Evolutionary conservation across 2,797 vertebrate species (phyloP).

Genomic region (Trichosurus vulpecula): DNA sequence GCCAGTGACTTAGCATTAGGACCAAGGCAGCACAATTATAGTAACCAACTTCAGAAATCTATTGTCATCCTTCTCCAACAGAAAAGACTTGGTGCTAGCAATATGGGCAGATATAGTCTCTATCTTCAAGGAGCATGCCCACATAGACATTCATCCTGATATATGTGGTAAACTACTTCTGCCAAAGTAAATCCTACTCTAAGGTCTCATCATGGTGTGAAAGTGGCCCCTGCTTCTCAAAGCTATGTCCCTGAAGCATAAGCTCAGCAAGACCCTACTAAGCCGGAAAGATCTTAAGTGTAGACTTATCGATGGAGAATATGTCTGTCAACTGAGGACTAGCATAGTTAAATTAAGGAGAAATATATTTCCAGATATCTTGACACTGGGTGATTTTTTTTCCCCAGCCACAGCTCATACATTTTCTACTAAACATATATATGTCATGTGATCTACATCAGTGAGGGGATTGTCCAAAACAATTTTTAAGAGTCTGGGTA

Average conservation of each 20-base stretch:
- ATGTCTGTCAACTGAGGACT: background rate
- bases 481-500: background rate
- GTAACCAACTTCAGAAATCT: background rate
- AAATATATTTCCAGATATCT: background rate
- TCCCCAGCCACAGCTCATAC: background rate
- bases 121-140: background rate
- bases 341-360: background rate
- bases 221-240: background rate
- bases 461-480: background rate
- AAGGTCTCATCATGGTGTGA: background rate
- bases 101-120: background rate
- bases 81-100: background rate
- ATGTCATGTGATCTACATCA: background rate
- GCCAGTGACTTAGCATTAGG: background rate
- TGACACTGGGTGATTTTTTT: background rate
- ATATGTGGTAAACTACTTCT: background rate
- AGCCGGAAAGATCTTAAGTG: background rate
- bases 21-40: background rate
- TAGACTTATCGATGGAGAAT: background rate
- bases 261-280: background rate
- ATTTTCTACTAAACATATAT: background rate
- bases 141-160: background rate
- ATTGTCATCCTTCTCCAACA: background rate
- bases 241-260: background rate
- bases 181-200: background rate